Percentiles rank a stretch among this genome's conserved stretches.
Evolutionary conservation across 1,140 invertebrate genomes (phyloP).

Genomic region (Scylla paramamosain): DNA sequence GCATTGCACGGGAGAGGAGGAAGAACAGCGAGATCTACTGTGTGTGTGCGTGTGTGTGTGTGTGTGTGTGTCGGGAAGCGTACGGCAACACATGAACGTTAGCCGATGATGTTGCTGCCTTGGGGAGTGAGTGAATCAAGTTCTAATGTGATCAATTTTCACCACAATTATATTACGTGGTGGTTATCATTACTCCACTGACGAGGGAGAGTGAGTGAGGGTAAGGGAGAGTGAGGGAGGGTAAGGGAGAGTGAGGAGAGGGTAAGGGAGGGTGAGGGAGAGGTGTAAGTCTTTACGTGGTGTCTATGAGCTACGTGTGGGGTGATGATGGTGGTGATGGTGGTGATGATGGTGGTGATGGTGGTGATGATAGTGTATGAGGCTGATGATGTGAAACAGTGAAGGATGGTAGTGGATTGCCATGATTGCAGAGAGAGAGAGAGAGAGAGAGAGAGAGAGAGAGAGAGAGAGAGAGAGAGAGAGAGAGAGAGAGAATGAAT

Average conservation of each 20-base stretch:
- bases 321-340: no score
- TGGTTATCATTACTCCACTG: constrained; percentile 60
- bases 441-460: constrained; percentile 20
- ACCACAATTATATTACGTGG: constrained; percentile 70
- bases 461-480: constrained; percentile 10
- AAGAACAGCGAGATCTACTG: neutral
- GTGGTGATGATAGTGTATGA: no score
- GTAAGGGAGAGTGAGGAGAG: neutral
- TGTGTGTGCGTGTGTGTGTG: constrained; percentile 5
- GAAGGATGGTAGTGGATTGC: neutral
- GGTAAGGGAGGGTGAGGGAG: neutral
- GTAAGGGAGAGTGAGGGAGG: neutral
- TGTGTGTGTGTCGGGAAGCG: neutral
- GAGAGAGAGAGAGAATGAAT: neutral
- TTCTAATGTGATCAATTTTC: constrained; percentile 70
- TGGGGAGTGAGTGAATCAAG: constrained; percentile 48
- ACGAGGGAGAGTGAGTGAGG: neutral
- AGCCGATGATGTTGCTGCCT: constrained; percentile 55
- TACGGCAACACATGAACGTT: constrained; percentile 49
- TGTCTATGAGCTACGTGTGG: no score
- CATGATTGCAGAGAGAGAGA: neutral
- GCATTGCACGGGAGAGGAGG: no score
- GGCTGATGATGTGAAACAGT: neutral
- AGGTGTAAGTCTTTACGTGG: neutral
- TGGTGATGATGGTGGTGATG: no score